Evolutionary conservation across 1,140 invertebrate genomes (phyloP), one percentile per base, ranked within the genome.

Genomic region (Scaptomyza pallida): DNA sequence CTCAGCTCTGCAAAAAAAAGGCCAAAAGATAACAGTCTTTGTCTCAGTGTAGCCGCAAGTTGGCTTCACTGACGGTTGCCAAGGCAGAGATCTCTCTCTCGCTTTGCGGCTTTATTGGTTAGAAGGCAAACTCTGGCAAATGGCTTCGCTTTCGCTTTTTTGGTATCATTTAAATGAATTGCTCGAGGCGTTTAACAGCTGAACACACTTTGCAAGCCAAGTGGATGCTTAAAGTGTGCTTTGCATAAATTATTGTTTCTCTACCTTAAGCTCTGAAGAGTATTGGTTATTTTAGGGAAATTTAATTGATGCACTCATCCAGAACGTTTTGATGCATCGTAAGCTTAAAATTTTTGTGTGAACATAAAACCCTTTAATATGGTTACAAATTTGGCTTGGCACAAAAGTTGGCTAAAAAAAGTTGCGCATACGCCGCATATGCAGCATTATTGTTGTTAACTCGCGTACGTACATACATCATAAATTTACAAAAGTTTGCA

Each of bases 151-250:
- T 60, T 50, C 33, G 12, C 30, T 33, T 67, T 55, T 59, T 43
- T 33, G 48, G 40, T 60, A 65, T 63, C 50, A 80, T 80, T 80
- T 68, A 67, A 80, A 75, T 79, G 37, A 62, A 62, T 43, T 56
- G 63, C 63, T 43, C 6, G 17, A 43, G 60, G 17, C 60, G 15
- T 44, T 56, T 15, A 26, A 43, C 55, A 51, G 55, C 35, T 60
- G 55, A 51, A 26, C 13, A 43, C 17, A 44, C 23, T 59, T 23
- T 33, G 10, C 13, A 35, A 45, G 55, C 23, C 16, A 59, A 21
- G 43, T 51, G 30, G 13, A n/a, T 33, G 33, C 23, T 54, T 40
- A 37, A 30, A 23, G 48, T 26, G 6, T 35, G 52, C 37, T 52
- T 26, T 52, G 41, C n/a, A 40, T 62, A 23, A 35, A 57, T 54